phyloP scores from a whole-genome alignment of 2,888 invertebrate genomes.

The Zaprionus obscuricornis region DNA sequence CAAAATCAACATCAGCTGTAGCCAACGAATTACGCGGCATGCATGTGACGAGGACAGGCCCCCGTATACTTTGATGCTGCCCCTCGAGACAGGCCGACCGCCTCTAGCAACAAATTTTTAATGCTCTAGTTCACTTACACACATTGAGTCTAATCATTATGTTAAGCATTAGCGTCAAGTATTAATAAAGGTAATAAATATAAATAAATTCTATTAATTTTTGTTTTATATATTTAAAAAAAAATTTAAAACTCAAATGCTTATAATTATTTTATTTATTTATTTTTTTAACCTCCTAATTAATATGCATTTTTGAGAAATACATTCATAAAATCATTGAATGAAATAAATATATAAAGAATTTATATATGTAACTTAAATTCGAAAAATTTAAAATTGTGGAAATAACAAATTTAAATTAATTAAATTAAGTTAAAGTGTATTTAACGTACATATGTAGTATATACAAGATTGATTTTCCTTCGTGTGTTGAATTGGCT shows the following conservation, averaged over 20 bases:
- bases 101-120: conserved; percentile 21
- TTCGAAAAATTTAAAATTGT: too few relatives aligned
- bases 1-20: conserved; percentile 23
- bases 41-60: conserved; percentile 54
- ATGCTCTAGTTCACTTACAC: neutral
- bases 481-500: conserved; percentile 24
- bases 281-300: neutral
- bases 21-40: conserved; percentile 64
- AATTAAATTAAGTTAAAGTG: too few relatives aligned
- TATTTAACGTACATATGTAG: too few relatives aligned
- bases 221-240: neutral
- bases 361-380: too few relatives aligned
- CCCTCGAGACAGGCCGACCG: conserved; percentile 20
- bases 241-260: neutral
- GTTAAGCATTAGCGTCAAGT: neutral
- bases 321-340: neutral
- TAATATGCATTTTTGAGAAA: neutral
- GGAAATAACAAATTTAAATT: too few relatives aligned
- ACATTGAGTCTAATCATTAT: neutral
- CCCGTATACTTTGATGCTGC: neutral
- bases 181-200: too few relatives aligned
- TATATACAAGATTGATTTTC: conserved; percentile 1
- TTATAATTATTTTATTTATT: neutral
- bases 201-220: too few relatives aligned
- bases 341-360: too few relatives aligned